phyloP scores from a whole-genome alignment of 2,113 vertebrate species.

The Hypomesus transpacificus region DNA sequence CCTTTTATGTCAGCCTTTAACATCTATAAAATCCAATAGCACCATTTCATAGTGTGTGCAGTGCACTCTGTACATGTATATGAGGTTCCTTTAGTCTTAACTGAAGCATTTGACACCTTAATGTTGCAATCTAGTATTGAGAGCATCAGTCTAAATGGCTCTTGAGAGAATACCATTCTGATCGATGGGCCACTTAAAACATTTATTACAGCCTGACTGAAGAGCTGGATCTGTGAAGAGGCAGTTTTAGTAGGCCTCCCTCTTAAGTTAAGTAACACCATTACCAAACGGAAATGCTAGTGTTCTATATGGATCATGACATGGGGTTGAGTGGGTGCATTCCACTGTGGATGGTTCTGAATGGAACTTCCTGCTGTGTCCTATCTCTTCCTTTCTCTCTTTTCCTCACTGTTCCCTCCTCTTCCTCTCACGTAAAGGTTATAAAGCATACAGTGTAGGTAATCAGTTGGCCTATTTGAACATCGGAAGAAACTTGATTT shows the following conservation, averaged over 20 bases:
- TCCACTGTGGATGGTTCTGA: background rate
- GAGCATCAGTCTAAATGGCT: background rate
- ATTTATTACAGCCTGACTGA: background rate
- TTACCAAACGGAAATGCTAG: background rate
- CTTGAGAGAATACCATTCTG: background rate
- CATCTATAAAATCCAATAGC: background rate
- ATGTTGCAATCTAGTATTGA: background rate
- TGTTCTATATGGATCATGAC: background rate
- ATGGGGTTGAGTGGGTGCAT: background rate
- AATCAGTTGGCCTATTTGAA: background rate
- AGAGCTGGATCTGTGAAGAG: background rate
- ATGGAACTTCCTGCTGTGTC: too few species aligned
- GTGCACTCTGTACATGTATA: background rate
- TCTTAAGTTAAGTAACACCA: background rate
- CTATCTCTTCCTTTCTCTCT: too few species aligned
- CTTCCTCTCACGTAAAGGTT: background rate
- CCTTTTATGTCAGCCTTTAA: background rate
- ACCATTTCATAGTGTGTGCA: background rate
- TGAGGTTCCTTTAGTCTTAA: too few species aligned
- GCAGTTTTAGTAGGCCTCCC: background rate
- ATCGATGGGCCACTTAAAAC: slow-evolving; percentile 4
- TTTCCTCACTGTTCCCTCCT: background rate
- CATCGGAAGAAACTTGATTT: background rate
- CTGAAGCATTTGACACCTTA: too few species aligned
- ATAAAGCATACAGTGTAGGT: background rate